Percentiles rank a stretch among this genome's conserved stretches.
Evolutionary conservation across 1,140 invertebrate genomes (phyloP).

Genomic region (Mya arenaria): DNA sequence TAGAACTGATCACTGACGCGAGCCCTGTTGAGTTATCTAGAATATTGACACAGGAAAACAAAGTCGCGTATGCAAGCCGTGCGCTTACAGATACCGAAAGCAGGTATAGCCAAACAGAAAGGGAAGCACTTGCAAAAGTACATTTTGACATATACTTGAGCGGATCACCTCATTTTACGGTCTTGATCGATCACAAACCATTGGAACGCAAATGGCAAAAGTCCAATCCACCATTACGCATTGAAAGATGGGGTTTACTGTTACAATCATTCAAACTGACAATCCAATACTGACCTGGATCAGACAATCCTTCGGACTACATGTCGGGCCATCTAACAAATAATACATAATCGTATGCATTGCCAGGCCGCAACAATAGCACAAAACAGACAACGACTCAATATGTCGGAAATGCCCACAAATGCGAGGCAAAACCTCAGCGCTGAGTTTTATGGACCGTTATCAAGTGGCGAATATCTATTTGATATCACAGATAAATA

Average conservation of each 20-base stretch:
- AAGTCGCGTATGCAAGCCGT: constrained; percentile 33
- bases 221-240: background rate
- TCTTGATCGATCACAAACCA: constrained; percentile 9
- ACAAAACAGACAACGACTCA: no score
- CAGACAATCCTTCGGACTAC: no score
- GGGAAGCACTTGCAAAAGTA: constrained; percentile 79
- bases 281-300: no score
- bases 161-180: constrained; percentile 11
- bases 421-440: no score
- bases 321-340: no score
- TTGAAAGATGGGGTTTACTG: background rate
- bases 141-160: constrained; percentile 4
- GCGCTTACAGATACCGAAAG: constrained; percentile 55
- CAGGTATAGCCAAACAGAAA: constrained; percentile 79
- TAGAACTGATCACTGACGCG: background rate
- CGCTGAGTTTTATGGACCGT: no score
- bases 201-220: constrained; percentile 12
- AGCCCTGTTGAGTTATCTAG: background rate
- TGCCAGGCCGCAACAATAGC: no score
- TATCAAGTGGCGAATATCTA: no score
- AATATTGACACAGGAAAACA: background rate
- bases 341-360: no score
- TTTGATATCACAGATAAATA: no score
- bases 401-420: no score
- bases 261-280: background rate